Conservation (phyloP, 2,113 vertebrate species). For the Piliocolobus tephrosceles region DNA sequence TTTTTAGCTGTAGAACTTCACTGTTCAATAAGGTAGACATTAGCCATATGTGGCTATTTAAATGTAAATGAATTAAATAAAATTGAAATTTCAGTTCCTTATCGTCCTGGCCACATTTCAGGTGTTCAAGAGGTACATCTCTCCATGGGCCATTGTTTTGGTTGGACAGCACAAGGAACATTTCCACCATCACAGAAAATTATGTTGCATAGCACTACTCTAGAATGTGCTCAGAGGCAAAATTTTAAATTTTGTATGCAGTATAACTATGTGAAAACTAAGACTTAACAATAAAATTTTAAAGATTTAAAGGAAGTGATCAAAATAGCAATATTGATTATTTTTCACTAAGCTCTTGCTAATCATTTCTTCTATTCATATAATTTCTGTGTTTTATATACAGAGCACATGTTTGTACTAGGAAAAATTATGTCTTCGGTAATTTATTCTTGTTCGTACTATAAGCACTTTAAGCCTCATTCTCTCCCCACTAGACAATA, state of each 20-base stretch:
- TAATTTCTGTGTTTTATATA: background rate
- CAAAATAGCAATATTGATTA: background rate
- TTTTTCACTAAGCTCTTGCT: background rate
- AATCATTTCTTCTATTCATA: background rate
- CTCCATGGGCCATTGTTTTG: background rate
- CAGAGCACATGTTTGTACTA: background rate
- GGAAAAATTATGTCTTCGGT: background rate
- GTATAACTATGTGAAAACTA: background rate
- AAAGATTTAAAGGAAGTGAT: background rate
- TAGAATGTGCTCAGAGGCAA: background rate
- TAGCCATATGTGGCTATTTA: background rate
- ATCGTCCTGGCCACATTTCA: background rate
- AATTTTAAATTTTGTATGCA: background rate
- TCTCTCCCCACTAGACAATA: background rate
- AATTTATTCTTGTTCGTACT: background rate
- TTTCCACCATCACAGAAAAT: background rate
- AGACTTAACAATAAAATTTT: background rate
- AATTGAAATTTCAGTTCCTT: background rate
- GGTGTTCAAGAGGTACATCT: background rate
- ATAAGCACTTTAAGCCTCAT: background rate
- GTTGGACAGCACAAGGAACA: background rate
- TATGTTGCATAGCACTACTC: background rate
- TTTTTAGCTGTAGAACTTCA: background rate
- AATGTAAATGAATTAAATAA: background rate
- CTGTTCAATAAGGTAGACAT: background rate